Base-by-base conservation (phyloP, 2,797 vertebrate species). In the Nyctibius grandis region DNA sequence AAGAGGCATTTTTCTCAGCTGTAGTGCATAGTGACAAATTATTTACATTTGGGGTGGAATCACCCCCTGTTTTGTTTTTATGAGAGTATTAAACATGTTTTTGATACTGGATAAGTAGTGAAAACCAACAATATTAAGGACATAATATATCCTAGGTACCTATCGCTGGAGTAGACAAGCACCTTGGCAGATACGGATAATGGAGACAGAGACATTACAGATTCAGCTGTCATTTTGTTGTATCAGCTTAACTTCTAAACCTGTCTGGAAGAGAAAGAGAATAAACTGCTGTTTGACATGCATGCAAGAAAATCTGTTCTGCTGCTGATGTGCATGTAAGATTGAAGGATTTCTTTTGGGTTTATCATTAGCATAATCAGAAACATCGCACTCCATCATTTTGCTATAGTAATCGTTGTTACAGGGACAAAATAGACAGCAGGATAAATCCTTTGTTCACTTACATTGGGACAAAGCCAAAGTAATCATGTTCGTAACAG, bases 181-280 rank as follows among this genome's bases (percentile, higher is more conserved):
- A 74, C 34, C 54, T 81, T 86, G 73, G 61, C 70, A 87, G 65
- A 44, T 69, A 64, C 12, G 64, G 67, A 73, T 57, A 80, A 67
- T 2, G 3, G 77, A 53, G 60, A 75, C 18, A 74, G 57, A 88
- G 69, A 82, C 4, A 47, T 90, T 65, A 89, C 25, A 80, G 83
- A 84, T 70, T 57, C 11, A 28, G 53, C 72, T 94, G 72, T 95
- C 88, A 68, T 90, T 95, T 93, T 88, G 60, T 91, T 92, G 48
- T 70, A 92, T 56, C 81, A 91, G 72, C 56, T 96, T 93, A 69
- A 88, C 65, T 96, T 95, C 88, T 82, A 96, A 95, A 93, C 65
- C 63, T 94, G 82, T 56, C 78, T 93, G 85, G 36, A 89, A 84
- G 70, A 95, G 60, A 90, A 92, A 91, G 50, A 36, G 57, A 96